phyloP scores from a whole-genome alignment of 1,140 invertebrate genomes.

The Apocrypta bakeri region DNA sequence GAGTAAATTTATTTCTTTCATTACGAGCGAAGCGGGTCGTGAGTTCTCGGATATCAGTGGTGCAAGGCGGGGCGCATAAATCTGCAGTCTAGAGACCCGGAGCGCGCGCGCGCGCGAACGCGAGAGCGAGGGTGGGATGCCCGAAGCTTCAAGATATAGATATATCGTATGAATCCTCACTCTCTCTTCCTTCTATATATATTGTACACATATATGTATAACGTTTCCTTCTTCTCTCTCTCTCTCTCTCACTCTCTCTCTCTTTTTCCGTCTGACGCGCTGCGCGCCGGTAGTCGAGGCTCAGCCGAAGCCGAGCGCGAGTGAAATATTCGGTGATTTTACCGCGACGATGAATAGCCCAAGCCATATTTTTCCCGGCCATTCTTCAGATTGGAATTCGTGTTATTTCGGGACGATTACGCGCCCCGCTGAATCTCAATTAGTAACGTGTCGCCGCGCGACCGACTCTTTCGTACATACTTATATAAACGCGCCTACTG shows the following conservation, averaged over 20 bases:
- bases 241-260: constrained; percentile 30
- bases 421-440: constrained; percentile 71
- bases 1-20: constrained; percentile 76
- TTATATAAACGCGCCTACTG: background rate
- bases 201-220: background rate
- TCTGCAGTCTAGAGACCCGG: constrained; percentile 67
- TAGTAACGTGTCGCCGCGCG: constrained; percentile 62
- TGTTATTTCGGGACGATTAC: constrained; percentile 71
- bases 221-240: constrained; percentile 34
- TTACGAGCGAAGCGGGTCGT: constrained; percentile 73
- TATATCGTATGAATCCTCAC: constrained; percentile 39
- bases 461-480: too few relatives aligned
- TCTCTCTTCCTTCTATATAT: constrained; percentile 21
- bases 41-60: constrained; percentile 74
- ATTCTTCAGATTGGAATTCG: constrained; percentile 70
- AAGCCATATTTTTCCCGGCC: constrained; percentile 65
- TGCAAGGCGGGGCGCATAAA: constrained; percentile 73
- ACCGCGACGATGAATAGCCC: constrained; percentile 68
- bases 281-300: constrained; percentile 31
- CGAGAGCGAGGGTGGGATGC: constrained; percentile 56
- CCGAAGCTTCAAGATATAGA: constrained; percentile 48
- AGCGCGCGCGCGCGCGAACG: constrained; percentile 32
- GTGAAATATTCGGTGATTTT: constrained; percentile 73
- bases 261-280: constrained; percentile 27
- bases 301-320: constrained; percentile 49